Evolutionary conservation across 2,113 vertebrate species (phyloP), one percentile per base, ranked within the genome.

Genomic region (Antigone vipio): DNA sequence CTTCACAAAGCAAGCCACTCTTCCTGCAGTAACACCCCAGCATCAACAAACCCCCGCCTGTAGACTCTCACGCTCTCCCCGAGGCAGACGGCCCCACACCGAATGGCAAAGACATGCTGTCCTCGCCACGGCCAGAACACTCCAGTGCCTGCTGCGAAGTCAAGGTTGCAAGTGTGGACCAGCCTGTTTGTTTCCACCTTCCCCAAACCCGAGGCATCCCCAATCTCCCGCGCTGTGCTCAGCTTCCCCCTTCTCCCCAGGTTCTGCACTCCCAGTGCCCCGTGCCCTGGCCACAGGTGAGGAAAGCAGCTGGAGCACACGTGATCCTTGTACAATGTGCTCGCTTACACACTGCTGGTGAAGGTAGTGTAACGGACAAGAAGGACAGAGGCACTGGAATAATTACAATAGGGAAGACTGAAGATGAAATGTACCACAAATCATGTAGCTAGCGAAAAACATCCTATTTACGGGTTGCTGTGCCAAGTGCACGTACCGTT

Each of bases 241-340:
- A 77, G 40, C 44, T 29, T 68, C 20, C 23, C 26, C 21, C 7
- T 74, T 45, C 64, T 72, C 30, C 23, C 18, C 55, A 52, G 38
- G 7, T 87, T 35, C 94, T 20, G 6, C 32, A 5, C 22, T 16
- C 62, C 44, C 21, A 8, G 9, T 3, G 50, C 34, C 55, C 55
- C 0, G 0, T 29, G 38, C 3, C 26, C 62, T 1, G 4, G 60
- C 29, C 23, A 3, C 60, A 12, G 30, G 49, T 12, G 14, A 35
- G 68, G 27, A 81, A 30, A 87, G 45, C 9, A 49, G 63, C 53
- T 66, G 73, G 58, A 68, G 71, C 34, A 58, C 5, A 4, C 5
- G 1, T 12, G 34, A 40, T 30, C 40, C 23, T 53, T 23, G 60
- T 24, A 56, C 35, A 60, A 18, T 1, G 1, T 34, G 50, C 35